Conservation (phyloP, 2,888 invertebrate genomes). For the Drosophila helvetica region DNA sequence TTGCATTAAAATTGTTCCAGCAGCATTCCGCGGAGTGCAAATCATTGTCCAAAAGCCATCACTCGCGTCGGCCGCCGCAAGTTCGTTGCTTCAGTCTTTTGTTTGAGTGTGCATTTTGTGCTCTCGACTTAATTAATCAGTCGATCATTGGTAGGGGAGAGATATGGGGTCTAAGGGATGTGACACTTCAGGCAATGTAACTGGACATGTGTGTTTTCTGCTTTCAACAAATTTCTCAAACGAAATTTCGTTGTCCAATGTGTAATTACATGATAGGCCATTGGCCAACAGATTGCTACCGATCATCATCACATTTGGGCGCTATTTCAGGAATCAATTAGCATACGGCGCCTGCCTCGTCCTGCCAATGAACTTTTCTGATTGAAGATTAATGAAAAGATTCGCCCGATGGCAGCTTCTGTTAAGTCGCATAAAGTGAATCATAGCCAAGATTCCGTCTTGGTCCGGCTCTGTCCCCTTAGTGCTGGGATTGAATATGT, state of each 20-base stretch:
- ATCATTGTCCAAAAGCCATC: constrained; percentile 26
- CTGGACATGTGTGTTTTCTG: constrained; percentile 28
- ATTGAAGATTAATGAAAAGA: constrained; percentile 36
- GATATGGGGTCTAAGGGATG: constrained; percentile 16
- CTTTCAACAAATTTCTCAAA: constrained; percentile 20
- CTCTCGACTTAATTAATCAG: constrained; percentile 26
- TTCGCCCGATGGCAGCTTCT: constrained; percentile 22
- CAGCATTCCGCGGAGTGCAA: constrained; percentile 31
- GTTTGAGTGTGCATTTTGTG: constrained; percentile 43
- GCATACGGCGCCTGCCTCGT: not conserved
- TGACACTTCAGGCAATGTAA: constrained; percentile 4
- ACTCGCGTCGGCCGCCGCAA: constrained; percentile 45
- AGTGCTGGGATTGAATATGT: not conserved
- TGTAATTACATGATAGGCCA: constrained; percentile 39
- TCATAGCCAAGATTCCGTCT: no score
- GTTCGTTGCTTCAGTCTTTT: constrained; percentile 76
- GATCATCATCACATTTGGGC: constrained; percentile 36
- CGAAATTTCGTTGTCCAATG: constrained; percentile 38
- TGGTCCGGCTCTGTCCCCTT: no score
- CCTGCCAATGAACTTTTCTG: constrained; percentile 52
- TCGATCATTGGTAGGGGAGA: constrained; percentile 37
- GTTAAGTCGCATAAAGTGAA: constrained; percentile 32
- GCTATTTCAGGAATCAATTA: constrained; percentile 39
- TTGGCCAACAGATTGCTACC: constrained; percentile 63
- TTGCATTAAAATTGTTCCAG: constrained; percentile 46